Evolutionary conservation across 1,140 invertebrate genomes (phyloP).

Genomic region (Leptinotarsa undecemlineata): DNA sequence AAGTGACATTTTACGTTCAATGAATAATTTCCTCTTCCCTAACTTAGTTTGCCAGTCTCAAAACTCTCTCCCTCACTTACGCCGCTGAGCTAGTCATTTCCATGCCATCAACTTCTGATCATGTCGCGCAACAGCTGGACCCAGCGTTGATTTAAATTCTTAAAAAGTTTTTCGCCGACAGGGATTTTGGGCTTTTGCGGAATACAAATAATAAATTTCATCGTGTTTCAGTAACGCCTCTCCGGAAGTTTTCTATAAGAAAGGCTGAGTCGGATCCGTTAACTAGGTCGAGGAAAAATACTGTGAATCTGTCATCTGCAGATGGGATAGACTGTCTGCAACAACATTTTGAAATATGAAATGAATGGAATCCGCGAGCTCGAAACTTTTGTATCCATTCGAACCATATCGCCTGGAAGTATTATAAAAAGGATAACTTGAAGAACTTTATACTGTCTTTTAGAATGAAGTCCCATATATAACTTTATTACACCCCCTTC

Average conservation of each 20-base stretch:
- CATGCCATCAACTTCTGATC: conserved; percentile 36
- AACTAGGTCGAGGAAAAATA: not conserved
- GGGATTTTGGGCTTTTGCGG: conserved; percentile 21
- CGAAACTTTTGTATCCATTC: no score
- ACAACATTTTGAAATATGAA: not conserved
- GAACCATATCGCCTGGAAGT: no score
- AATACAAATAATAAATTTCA: conserved; percentile 37
- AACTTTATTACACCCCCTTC: no score
- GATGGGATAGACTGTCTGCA: not conserved
- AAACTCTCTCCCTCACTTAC: conserved; percentile 24
- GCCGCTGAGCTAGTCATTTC: conserved; percentile 34
- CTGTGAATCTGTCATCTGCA: conserved; percentile 1
- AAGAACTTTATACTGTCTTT: no score
- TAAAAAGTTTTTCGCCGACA: conserved; percentile 22
- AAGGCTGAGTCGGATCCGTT: not conserved
- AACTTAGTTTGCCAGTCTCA: conserved; percentile 13
- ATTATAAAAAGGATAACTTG: no score
- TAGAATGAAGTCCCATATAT: no score
- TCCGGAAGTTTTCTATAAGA: not conserved
- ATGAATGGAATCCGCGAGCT: not conserved
- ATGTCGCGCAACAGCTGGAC: conserved; percentile 33
- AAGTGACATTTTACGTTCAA: not conserved
- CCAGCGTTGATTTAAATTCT: conserved; percentile 30
- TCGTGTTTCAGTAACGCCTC: conserved; percentile 12
- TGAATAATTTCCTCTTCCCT: not conserved